A percentile compares a stretch with the other conserved stretches of the same genome.
Evolutionary conservation across 2,113 vertebrate species (phyloP).

Genomic region (Callorhinus ursinus): DNA sequence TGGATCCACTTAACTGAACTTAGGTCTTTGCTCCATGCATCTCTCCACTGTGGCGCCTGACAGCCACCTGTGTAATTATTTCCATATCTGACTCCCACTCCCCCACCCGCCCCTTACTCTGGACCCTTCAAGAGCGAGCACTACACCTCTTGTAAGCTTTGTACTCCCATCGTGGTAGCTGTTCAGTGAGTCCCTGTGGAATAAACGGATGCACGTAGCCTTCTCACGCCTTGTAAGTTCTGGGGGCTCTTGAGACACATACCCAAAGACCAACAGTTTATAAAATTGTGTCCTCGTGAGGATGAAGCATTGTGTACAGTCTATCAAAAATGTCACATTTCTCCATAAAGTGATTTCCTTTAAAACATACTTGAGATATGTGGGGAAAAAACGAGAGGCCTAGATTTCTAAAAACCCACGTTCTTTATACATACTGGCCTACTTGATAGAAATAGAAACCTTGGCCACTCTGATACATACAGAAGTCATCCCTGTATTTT

Average conservation of each 20-base stretch:
- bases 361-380: neutral
- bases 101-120: neutral
- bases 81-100: neutral
- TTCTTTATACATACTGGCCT: neutral
- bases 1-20: neutral
- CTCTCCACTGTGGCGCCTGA: neutral
- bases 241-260: neutral
- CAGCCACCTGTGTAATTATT: neutral
- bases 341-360: neutral
- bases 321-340: conserved; percentile 3
- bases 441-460: conserved; percentile 10
- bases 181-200: neutral
- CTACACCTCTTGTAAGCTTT: neutral
- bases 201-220: neutral
- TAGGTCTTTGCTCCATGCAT: neutral
- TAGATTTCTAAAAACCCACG: neutral
- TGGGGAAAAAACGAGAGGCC: neutral
- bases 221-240: neutral
- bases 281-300: neutral
- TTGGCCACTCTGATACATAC: neutral
- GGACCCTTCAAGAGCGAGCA: neutral
- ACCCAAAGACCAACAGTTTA: neutral
- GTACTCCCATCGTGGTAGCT: neutral
- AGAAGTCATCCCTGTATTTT: neutral
- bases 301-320: neutral